A percentile compares a stretch with the other conserved stretches of the same genome.
Evolutionary conservation across 2,113 vertebrate genomes (phyloP).

Genomic region (Ageneiosus marmoratus): DNA sequence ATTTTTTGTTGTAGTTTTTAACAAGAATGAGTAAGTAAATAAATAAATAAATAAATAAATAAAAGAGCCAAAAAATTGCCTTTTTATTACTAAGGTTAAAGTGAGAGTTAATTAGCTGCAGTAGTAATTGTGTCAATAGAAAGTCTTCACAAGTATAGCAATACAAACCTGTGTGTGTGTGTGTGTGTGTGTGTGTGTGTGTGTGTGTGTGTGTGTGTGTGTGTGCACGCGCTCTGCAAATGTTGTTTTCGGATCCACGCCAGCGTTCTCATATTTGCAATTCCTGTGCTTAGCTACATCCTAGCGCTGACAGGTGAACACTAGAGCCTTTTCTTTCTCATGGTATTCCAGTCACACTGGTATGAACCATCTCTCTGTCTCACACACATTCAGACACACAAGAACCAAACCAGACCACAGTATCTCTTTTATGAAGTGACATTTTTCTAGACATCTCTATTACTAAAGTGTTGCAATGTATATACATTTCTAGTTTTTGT

Average conservation of each 20-base stretch:
- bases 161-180: background rate
- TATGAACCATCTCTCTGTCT: background rate
- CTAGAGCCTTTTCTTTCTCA: background rate
- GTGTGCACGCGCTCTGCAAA: background rate
- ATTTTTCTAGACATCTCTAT: background rate
- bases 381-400: background rate
- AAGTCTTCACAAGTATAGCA: no score
- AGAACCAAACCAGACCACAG: background rate
- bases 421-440: background rate
- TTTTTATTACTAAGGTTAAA: no score
- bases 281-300: slow-evolving; percentile 1
- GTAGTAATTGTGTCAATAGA: no score
- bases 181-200: background rate
- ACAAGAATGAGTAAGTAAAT: no score
- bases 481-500: background rate
- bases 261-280: slow-evolving; percentile 15
- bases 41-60: no score
- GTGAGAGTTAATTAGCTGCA: no score
- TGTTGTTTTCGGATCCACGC: background rate
- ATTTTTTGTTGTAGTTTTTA: no score
- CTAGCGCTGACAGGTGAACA: background rate
- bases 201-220: background rate
- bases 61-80: no score
- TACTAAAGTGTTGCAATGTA: background rate
- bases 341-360: slow-evolving; percentile 14